Conservation (phyloP, 1,140 invertebrate genomes). For the Tribolium madens region DNA sequence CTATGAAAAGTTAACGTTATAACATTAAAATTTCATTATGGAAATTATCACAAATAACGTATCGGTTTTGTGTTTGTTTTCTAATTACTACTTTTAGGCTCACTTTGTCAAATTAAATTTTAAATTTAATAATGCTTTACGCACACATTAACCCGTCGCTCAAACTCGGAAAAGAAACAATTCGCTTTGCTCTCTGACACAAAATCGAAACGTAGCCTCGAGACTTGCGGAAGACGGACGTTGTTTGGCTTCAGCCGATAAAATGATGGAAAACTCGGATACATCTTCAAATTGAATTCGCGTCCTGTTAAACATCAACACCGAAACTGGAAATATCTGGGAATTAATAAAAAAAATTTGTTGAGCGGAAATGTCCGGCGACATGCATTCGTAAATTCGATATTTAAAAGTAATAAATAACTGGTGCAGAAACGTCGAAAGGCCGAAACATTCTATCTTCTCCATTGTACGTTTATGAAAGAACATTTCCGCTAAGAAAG, state of each 20-base stretch:
- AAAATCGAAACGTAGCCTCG: conserved; percentile 4
- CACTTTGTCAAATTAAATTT: conserved; percentile 32
- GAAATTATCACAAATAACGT: conserved; percentile 41
- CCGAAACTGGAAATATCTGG: background rate
- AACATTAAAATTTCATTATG: conserved; percentile 50
- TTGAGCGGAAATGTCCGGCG: background rate
- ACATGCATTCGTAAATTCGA: background rate
- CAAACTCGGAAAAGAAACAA: conserved; percentile 27
- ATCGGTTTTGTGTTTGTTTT: background rate
- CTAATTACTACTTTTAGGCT: conserved; percentile 9
- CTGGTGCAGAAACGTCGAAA: conserved; percentile 30
- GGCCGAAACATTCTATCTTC: conserved; percentile 19
- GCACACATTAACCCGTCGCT: conserved; percentile 29
- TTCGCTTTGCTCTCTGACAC: conserved; percentile 1
- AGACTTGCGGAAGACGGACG: conserved; percentile 9
- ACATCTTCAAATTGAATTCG: background rate
- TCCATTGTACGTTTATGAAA: conserved; percentile 22
- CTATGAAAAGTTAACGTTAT: conserved; percentile 48
- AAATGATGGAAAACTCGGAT: background rate
- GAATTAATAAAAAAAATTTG: too few relatives aligned
- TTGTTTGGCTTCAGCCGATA: conserved; percentile 6
- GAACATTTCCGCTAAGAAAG: conserved; percentile 22
- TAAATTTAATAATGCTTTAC: conserved; percentile 24
- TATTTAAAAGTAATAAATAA: conserved; percentile 34
- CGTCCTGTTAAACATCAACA: background rate